Evolutionary conservation across 2,113 vertebrate genomes (phyloP), one percentile per base, ranked within the genome.

Genomic region (Carollia perspicillata): DNA sequence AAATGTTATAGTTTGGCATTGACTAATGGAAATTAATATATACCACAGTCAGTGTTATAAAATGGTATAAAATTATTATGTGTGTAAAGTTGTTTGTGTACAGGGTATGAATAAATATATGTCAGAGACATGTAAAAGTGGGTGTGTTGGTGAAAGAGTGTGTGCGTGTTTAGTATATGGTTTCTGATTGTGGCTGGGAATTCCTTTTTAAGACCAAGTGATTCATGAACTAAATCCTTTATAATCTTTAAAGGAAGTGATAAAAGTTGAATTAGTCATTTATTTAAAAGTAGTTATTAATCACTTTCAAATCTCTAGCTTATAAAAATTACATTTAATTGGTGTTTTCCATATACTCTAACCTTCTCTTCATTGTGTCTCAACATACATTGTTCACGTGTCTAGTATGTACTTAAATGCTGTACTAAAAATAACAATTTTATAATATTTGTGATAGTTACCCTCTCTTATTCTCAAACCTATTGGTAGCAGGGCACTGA

Each of bases 1-100:
- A 97, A 84, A 83, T 94, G 95, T 96, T 96, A 18, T 30, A 85
- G 90, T 91, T 96, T 92, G 16, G 30, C 79, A 86, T 80, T 90
- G 89, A 94, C 53, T 78, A 96, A 92, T 84, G 6, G 10, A 86
- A 96, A 97, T 28, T 33, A 49, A 93, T 44, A 71, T 69, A 87
- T 97, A 23, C 16, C 12, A 63, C 51, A 53, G 5, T 72, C 33
- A 63, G 26, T 95, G 71, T 58, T 55, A 95, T 2, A 93, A 92
- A 95, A 96, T 95, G 40, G 42, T 26, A 94, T 80, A 49, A 84
- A 98, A 97, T 93, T 63, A 84, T 65, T 92, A 88, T 28, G 35
- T 95, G 7, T 12, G 96, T 83, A 87, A 97, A 94, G 63, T 49
- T 37, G 0, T 47, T 72, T 71, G 65, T 55, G 18, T 20, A 12